Evolutionary conservation across 2,113 vertebrate genomes (phyloP).

Genomic region (Synchiropus splendidus): DNA sequence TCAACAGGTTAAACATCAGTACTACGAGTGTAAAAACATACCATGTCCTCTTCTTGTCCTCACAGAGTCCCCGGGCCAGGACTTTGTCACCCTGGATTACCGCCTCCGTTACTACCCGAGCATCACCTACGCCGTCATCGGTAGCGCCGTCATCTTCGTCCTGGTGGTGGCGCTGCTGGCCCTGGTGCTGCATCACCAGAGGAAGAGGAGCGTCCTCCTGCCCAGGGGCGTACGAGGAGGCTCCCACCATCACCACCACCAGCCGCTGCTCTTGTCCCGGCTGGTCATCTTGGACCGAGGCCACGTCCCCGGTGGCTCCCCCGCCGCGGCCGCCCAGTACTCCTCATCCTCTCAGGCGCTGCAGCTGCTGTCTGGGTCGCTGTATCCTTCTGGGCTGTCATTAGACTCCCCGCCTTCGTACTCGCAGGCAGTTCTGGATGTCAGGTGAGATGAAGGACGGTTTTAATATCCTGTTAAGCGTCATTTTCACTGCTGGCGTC

Average conservation of each 20-base stretch:
- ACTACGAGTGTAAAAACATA: too few relatives aligned
- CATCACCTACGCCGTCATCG: conserved; percentile 90
- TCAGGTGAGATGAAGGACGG: conserved; percentile 72
- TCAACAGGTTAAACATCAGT: too few relatives aligned
- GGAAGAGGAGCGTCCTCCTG: conserved; percentile 87
- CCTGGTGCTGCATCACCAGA: conserved; percentile 88
- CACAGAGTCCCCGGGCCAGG: conserved; percentile 82
- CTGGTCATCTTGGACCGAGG: conserved; percentile 88
- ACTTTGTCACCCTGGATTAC: conserved; percentile 85
- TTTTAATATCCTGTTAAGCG: not conserved
- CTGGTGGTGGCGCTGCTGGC: conserved; percentile 89
- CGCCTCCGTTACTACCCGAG: conserved; percentile 91
- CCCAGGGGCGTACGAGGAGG: conserved; percentile 62
- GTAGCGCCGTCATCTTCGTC: conserved; percentile 90
- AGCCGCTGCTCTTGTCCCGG: conserved; percentile 87
- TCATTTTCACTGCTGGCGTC: not conserved
- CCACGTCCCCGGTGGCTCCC: conserved; percentile 70
- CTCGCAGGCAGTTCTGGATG: conserved; percentile 85
- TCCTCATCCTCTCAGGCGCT: conserved; percentile 75
- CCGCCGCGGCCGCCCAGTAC: conserved; percentile 72
- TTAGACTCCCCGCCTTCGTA: conserved; percentile 89
- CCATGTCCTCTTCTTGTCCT: not conserved
- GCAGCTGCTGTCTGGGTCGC: conserved; percentile 77
- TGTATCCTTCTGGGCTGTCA: conserved; percentile 65
- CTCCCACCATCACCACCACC: conserved; percentile 70